Evolutionary conservation across 2,797 vertebrate species (phyloP).

Genomic region (Melanogrammus aeglefinus): DNA sequence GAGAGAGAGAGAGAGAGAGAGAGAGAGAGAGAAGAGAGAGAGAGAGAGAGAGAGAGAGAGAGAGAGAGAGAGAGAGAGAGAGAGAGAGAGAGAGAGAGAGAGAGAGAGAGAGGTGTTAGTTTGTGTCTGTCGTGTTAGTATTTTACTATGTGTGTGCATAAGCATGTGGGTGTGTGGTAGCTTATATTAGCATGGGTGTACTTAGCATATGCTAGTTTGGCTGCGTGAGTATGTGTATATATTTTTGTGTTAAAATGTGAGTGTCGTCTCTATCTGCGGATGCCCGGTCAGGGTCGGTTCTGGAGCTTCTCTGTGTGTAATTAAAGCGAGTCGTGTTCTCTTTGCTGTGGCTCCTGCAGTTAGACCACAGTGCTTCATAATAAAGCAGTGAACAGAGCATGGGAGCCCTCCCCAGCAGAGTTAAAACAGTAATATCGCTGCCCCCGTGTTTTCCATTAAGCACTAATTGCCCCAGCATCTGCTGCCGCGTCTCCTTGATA

Average conservation of each 20-base stretch:
- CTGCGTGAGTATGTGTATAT: background rate
- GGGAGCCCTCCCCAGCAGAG: conserved; percentile 52
- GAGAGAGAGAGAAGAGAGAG: no score
- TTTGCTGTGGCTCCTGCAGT: conserved; percentile 62
- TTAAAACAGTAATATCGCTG: conserved; percentile 75
- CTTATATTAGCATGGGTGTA: background rate
- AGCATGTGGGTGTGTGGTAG: background rate
- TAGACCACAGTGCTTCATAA: conserved; percentile 52
- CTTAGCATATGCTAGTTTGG: no score
- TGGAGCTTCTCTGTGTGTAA: conserved; percentile 40
- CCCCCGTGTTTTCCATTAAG: conserved; percentile 77
- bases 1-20: no score
- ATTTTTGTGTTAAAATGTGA: background rate
- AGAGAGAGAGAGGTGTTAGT: background rate
- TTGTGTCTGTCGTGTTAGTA: background rate
- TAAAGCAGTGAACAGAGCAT: background rate
- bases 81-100: no score
- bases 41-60: no score
- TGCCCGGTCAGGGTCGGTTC: conserved; percentile 20
- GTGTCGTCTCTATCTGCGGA: conserved; percentile 40
- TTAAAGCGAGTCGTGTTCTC: conserved; percentile 58
- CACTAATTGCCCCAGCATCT: conserved; percentile 78
- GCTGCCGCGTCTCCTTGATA: conserved; percentile 76
- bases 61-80: no score
- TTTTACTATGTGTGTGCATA: background rate